phyloP scores from a whole-genome alignment of 2,113 vertebrate species.

The Rafetus swinhoei region DNA sequence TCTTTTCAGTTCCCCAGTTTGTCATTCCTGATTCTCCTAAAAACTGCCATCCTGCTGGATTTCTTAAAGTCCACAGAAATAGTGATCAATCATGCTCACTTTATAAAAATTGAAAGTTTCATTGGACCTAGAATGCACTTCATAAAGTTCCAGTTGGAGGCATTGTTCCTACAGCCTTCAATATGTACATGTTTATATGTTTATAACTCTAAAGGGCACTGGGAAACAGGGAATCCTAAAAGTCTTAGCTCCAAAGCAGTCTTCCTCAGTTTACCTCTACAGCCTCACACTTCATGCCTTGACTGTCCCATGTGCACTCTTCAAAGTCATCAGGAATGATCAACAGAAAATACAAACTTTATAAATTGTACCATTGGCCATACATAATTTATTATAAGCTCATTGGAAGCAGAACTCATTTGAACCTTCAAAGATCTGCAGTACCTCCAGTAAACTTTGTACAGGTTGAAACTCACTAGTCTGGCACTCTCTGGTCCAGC shows the following conservation, averaged over 20 bases:
- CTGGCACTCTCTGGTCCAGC: no score
- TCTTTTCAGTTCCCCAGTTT: rapidly evolving
- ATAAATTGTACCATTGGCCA: not conserved
- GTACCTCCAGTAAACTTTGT: not conserved
- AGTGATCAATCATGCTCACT: not conserved
- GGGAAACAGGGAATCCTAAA: not conserved
- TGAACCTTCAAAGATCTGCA: not conserved
- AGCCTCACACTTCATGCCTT: not conserved
- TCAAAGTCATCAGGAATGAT: not conserved
- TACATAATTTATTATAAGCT: not conserved
- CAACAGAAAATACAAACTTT: not conserved
- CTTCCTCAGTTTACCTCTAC: not conserved
- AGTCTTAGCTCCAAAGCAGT: not conserved
- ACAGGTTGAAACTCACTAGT: no score
- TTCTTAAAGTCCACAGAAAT: not conserved
- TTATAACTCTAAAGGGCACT: not conserved
- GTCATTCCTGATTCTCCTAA: not conserved
- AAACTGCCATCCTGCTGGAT: not conserved
- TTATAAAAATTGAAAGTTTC: not conserved
- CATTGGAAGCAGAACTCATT: not conserved
- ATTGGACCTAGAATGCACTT: not conserved
- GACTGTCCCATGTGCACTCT: not conserved
- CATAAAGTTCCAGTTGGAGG: not conserved
- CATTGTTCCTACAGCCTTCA: not conserved
- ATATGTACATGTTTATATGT: not conserved